A percentile compares a stretch with the other conserved stretches of the same genome.
Evolutionary conservation across 2,888 invertebrate species (phyloP).

Genomic region (Masnerella sp.): DNA sequence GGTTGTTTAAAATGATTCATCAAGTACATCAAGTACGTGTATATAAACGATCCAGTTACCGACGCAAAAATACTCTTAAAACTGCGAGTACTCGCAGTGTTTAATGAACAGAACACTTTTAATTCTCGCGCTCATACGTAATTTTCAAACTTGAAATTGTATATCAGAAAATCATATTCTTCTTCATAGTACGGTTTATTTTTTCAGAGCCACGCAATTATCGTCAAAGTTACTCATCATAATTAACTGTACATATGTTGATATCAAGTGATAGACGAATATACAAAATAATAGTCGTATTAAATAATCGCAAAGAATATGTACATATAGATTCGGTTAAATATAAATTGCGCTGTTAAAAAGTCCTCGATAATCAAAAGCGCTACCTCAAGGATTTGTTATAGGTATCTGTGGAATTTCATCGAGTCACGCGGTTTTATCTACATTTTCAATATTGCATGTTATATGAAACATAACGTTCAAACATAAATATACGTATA

Average conservation of each 20-base stretch:
- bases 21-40: too few species aligned
- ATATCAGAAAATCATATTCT: too few species aligned
- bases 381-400: slow-evolving; percentile 63
- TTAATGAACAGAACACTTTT: not conserved
- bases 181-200: too few species aligned
- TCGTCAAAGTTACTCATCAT: too few species aligned
- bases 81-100: slow-evolving; percentile 1
- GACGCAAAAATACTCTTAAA: slow-evolving; percentile 12
- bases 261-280: slow-evolving; percentile 13
- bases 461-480: slow-evolving; percentile 23
- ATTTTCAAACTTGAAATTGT: not conserved
- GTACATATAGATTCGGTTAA: slow-evolving; percentile 17
- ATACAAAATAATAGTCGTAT: too few species aligned
- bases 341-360: slow-evolving; percentile 47
- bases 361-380: slow-evolving; percentile 64
- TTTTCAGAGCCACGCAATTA: too few species aligned
- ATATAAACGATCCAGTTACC: slow-evolving; percentile 27
- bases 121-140: not conserved
- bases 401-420: slow-evolving; percentile 19
- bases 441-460: slow-evolving; percentile 42
- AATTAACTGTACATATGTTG: slow-evolving; percentile 42
- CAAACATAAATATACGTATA: not conserved
- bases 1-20: too few species aligned
- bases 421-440: slow-evolving; percentile 38
- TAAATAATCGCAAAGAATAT: slow-evolving; percentile 14